These are phyloP conservation scores for Paedocypris micromegethes DNA, from an alignment of 2,797 vertebrate genomes.

Conservation along the genomic window DNA sequence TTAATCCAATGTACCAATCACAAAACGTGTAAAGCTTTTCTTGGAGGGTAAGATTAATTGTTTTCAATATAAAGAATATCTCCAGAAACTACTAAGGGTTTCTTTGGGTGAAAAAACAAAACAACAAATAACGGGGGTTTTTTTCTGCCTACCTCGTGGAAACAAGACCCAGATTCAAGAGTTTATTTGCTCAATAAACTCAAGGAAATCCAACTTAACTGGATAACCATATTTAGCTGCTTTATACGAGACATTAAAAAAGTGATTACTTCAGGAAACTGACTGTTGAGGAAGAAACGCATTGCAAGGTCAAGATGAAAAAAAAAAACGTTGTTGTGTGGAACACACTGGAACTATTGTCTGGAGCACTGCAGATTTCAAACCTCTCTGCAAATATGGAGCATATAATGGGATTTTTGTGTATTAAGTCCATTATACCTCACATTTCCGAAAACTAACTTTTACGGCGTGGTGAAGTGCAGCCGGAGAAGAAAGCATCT, in stretches of 20 bases:
- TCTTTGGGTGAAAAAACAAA: constrained; percentile 23
- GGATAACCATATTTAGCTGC: constrained; percentile 64
- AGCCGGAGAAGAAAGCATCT: constrained; percentile 66
- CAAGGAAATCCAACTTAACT: constrained; percentile 64
- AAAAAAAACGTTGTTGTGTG: constrained; percentile 40
- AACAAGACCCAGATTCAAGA: constrained; percentile 65
- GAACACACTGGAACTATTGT: constrained; percentile 62
- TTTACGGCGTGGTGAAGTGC: constrained; percentile 68
- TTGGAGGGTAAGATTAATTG: too few species aligned
- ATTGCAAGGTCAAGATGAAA: constrained; percentile 53
- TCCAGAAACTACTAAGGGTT: too few species aligned
- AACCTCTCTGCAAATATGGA: constrained; percentile 58
- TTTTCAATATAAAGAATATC: too few species aligned
- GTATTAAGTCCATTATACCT: constrained; percentile 67
- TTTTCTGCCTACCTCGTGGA: constrained; percentile 63
- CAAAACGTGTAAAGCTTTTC: too few species aligned
- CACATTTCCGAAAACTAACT: constrained; percentile 66
- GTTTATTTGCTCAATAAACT: constrained; percentile 68
- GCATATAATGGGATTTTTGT: constrained; percentile 56
- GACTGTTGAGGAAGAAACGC: constrained; percentile 47
- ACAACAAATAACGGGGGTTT: constrained; percentile 54
- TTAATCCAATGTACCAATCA: too few species aligned
- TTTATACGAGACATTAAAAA: constrained; percentile 71
- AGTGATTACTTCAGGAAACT: constrained; percentile 58
- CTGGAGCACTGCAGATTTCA: constrained; percentile 53